Conservation (phyloP, 2,888 invertebrate species). For the Clostera curtula region DNA sequence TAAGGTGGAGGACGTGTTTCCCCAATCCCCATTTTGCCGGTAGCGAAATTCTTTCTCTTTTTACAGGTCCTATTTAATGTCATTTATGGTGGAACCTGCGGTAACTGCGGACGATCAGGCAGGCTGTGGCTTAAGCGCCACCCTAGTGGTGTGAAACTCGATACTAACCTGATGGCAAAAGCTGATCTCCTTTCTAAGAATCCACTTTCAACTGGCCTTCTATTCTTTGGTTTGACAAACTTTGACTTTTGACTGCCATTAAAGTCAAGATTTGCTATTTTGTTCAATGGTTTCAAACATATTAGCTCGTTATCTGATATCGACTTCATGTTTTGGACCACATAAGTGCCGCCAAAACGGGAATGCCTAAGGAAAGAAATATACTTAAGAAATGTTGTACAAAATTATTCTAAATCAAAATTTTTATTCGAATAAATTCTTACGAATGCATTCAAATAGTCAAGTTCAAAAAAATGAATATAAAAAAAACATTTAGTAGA, state of each 20-base stretch:
- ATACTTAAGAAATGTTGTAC: constrained; percentile 3
- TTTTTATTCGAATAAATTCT: too few species aligned
- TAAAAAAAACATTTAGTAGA: too few species aligned
- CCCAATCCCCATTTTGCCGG: too few species aligned
- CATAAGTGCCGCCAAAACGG: constrained; percentile 94
- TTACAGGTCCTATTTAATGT: too few species aligned
- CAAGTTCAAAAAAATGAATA: too few species aligned
- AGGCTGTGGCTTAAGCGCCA: too few species aligned
- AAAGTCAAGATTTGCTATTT: constrained; percentile 85
- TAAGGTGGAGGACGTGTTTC: too few species aligned
- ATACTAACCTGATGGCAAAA: constrained; percentile 81
- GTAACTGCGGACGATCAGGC: too few species aligned
- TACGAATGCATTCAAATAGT: too few species aligned
- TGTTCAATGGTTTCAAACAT: constrained; percentile 88
- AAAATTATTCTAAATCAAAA: constrained; percentile 1
- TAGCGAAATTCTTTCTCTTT: too few species aligned
- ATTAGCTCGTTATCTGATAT: constrained; percentile 92
- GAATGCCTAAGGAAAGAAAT: constrained; percentile 80
- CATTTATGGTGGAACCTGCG: too few species aligned
- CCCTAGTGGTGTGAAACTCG: too few species aligned
- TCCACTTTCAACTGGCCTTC: constrained; percentile 79
- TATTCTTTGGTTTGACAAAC: constrained; percentile 81
- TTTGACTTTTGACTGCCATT: constrained; percentile 77
- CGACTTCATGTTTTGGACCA: constrained; percentile 94
- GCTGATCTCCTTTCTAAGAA: constrained; percentile 86